Base-by-base conservation (phyloP, 2,113 vertebrate species). In the Cyphomyrus discorhynchus region DNA sequence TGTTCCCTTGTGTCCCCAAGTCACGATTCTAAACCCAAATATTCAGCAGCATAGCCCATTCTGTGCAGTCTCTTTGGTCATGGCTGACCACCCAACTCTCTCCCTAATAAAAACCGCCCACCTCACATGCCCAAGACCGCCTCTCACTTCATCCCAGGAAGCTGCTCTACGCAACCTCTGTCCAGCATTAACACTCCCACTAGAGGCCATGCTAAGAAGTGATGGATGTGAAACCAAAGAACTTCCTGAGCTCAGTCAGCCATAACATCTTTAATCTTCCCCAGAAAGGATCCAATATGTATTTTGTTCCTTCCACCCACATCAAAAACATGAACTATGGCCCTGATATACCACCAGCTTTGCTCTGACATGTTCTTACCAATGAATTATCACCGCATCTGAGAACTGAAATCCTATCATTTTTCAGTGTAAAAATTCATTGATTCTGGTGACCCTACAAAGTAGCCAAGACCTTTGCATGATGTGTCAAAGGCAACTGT, bases 111-210 rank as follows among this genome's bases (percentile, higher is more conserved):
- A n/a, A n/a, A n/a, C 19, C 1, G 24, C 19, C 45, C 6, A 10
- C 27, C 35, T 39, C 50, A 87, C 27, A 50, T 10, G 27, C 8
- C 9, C 45, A 31, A n/a, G 11, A 49, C 70, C 10, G n/a, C 56
- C 42, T 90, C 84, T 88, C 86, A 24, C 77, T 56, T 49, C 88
- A 89, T 45, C 74, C 24, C 49, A n/a, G 58, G 66, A 45, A 89
- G 21, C 77, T 24, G 17, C 50, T 62, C 35, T n/a, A 50, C 2
- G 0, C 31, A 53, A 9, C 70, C 8, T 24, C 80, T 52, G 5
- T 27, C 47, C 31, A 83, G 49, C 88, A 82, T 31, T n/a, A 35
- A 19, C 11, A 7, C 19, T 89, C 74, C 70, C 24, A 19, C 74
- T 39, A 10, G 49, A 82, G 47, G 88, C 87, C 62, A 74, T 31